These are phyloP conservation scores for Eulemur mongoz DNA, from an alignment of 2,797 vertebrate species.

Conservation along the genomic window DNA sequence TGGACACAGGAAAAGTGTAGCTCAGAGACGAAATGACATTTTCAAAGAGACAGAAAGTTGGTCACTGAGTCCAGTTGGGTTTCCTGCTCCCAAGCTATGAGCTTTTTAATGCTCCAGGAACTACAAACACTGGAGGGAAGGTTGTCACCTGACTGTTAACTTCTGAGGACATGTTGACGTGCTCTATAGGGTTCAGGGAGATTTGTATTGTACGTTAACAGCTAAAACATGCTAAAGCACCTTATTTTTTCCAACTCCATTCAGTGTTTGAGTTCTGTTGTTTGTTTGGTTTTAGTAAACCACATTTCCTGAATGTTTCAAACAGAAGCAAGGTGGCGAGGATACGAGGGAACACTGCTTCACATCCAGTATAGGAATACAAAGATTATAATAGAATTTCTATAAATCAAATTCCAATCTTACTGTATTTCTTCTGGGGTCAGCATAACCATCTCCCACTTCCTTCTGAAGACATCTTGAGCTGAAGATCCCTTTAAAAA, in stretches of 20 bases:
- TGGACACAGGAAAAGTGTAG: not conserved
- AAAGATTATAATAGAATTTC: not conserved
- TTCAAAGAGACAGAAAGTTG: not conserved
- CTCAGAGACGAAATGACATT: not conserved
- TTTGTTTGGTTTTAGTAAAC: conserved; percentile 11
- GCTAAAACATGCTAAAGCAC: not conserved
- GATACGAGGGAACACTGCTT: not conserved
- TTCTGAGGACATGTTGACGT: not conserved
- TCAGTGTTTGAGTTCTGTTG: not conserved
- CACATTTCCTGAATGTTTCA: conserved; percentile 19
- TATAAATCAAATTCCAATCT: not conserved
- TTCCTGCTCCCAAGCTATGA: not conserved
- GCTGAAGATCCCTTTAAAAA: not conserved
- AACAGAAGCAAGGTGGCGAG: not conserved
- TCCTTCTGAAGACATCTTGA: not conserved
- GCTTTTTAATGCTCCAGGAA: not conserved
- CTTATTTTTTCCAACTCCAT: not conserved
- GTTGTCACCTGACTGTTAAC: not conserved
- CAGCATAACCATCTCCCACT: not conserved
- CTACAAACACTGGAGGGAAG: not conserved
- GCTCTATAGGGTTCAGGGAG: not conserved
- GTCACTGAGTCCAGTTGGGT: not conserved
- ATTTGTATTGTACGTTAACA: not conserved
- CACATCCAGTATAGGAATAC: not conserved
- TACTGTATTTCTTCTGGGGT: not conserved